Base-by-base conservation (phyloP, 2,888 invertebrate genomes). In the Melinaea menophilus region DNA sequence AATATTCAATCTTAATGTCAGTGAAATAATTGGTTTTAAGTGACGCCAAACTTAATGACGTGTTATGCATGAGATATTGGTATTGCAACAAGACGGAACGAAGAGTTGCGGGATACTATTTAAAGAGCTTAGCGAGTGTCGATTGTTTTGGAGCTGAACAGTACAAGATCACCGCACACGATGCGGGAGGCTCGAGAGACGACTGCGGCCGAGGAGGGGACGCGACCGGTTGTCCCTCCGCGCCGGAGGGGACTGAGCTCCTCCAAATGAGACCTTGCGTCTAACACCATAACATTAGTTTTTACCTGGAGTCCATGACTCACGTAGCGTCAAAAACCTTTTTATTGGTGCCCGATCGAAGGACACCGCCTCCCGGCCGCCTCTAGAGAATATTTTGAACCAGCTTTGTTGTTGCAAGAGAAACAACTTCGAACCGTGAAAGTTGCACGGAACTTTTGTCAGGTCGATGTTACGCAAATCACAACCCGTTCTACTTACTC, bases 241-340 rank as follows among this genome's bases (percentile, higher is more conserved):
- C 69, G 70, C 67, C 59, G 68, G 67, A 62, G 68, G 63, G 64
- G 64, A 64, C 22, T 61, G 33, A 61, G 51, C 64, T 59, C 58
- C 61, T 62, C 67, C 60, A 69, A 71, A 67, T 58, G 66, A 69
- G 65, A 73, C 75, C 75, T 73, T 78, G 65, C 68, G 63, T 64
- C 70, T 46, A 60, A 37, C 59, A 54, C 59, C 57, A 70, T 73
- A 76, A 60, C 69, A 71, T 67, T 69, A 61, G 65, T 47, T 68
- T 67, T 64, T 58, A 59, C 37, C 60, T 62, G 56, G 51, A 62
- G 59, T 61, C 55, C 31, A 41, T 55, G 56, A 55, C 56, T 37
- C 62, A 61, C 63, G 72, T 69, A 71, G 73, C 80, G 79, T 81
- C 81, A 77, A 80, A 81, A 81, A 80, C 81, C 80, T 82, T 84